These are phyloP conservation scores for Channa striata DNA, from an alignment of 2,797 vertebrate species.

Conservation along the genomic window DNA sequence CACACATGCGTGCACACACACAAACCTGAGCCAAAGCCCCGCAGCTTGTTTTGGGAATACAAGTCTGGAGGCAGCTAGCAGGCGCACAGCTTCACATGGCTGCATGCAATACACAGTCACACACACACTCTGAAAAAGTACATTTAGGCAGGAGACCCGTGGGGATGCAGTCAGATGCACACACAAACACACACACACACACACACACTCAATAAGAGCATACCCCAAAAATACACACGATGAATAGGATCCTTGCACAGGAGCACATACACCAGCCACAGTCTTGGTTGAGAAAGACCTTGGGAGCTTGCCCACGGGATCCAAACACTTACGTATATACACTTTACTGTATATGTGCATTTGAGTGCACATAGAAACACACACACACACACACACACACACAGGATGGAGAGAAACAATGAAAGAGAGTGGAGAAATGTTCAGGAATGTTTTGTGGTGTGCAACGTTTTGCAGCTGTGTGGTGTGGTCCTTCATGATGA, in stretches of 20 bases:
- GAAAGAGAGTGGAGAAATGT: slow-evolving; percentile 36
- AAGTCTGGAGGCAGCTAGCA: slow-evolving; percentile 70
- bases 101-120: slow-evolving; percentile 71
- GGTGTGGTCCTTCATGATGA: slow-evolving; percentile 70
- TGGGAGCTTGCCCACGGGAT: slow-evolving; percentile 49
- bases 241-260: slow-evolving; percentile 40
- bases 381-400: slow-evolving; percentile 11
- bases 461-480: slow-evolving; percentile 62
- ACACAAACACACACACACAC: slow-evolving; percentile 19
- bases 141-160: slow-evolving; percentile 62
- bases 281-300: slow-evolving; percentile 63
- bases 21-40: slow-evolving; percentile 64
- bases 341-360: slow-evolving; percentile 20
- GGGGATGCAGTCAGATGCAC: slow-evolving; percentile 55
- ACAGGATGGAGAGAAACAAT: slow-evolving; percentile 24
- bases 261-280: slow-evolving; percentile 32
- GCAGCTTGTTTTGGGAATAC: slow-evolving; percentile 74
- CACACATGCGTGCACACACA: slow-evolving; percentile 26
- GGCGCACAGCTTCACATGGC: slow-evolving; percentile 75
- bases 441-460: slow-evolving; percentile 57
- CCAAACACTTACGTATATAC: slow-evolving; percentile 18
- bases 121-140: slow-evolving; percentile 61
- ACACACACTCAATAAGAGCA: slow-evolving; percentile 20
- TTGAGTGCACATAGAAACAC: slow-evolving; percentile 23
- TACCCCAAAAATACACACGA: slow-evolving; percentile 43